A percentile compares a stretch with the other conserved stretches of the same genome.
Conservation (phyloP, 2,888 invertebrate species). For the Xanthia icteritia region DNA sequence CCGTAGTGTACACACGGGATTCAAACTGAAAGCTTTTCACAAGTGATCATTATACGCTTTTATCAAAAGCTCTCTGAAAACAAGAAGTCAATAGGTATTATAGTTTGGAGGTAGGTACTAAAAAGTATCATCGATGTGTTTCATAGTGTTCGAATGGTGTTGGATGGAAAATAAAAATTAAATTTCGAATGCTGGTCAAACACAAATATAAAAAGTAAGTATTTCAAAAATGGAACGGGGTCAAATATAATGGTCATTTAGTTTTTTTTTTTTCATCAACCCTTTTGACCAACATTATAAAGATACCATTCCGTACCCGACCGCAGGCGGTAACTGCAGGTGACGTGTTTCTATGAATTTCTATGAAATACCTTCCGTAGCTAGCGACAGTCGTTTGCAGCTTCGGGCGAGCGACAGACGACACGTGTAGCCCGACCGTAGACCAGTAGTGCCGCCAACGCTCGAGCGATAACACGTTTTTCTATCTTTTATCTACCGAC, state of each 20-base stretch:
- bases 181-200: not conserved
- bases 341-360: too few species aligned
- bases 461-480: too few species aligned
- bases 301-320: too few species aligned
- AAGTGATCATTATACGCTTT: slow-evolving; percentile 7
- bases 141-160: not conserved
- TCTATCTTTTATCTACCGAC: too few species aligned
- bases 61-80: slow-evolving; percentile 23
- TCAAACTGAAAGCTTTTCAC: slow-evolving; percentile 43
- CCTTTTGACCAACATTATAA: not conserved
- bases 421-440: too few species aligned
- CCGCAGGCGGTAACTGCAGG: too few species aligned
- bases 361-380: too few species aligned
- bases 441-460: too few species aligned
- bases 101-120: not conserved
- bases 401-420: too few species aligned
- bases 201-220: not conserved
- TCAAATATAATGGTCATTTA: too few species aligned
- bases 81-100: not conserved
- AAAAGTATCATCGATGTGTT: not conserved
- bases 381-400: too few species aligned
- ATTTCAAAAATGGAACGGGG: not conserved
- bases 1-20: slow-evolving; percentile 12
- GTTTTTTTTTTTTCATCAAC: too few species aligned
- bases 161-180: not conserved